Evolutionary conservation across 2,113 vertebrate genomes (phyloP).

Genomic region (Mus spicilegus): DNA sequence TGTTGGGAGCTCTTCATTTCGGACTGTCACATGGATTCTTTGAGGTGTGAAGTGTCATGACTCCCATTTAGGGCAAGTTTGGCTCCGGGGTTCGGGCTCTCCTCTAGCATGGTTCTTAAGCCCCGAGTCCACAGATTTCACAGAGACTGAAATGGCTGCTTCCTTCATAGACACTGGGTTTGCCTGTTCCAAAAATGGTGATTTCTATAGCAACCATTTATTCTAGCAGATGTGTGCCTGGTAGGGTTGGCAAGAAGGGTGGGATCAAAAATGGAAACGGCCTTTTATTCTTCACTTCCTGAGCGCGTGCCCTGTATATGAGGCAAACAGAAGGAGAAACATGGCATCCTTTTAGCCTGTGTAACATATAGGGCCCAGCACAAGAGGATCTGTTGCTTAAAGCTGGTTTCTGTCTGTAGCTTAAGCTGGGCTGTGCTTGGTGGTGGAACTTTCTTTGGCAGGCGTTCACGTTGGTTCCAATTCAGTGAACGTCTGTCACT

Average conservation of each 20-base stretch:
- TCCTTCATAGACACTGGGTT: constrained; percentile 75
- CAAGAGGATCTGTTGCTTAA: neutral
- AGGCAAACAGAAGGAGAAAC: constrained; percentile 29
- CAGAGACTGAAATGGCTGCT: constrained; percentile 73
- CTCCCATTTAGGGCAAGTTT: neutral
- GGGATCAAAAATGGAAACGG: constrained; percentile 82
- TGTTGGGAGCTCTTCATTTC: neutral
- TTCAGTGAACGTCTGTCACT: neutral
- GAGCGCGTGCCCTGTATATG: constrained; percentile 58
- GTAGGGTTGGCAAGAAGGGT: constrained; percentile 81
- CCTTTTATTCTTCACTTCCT: constrained; percentile 79
- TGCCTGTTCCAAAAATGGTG: constrained; percentile 84
- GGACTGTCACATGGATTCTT: neutral
- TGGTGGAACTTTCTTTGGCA: constrained; percentile 30
- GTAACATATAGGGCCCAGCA: constrained; percentile 2
- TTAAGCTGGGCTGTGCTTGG: constrained; percentile 11
- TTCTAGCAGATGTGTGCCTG: constrained; percentile 83
- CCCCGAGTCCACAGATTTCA: constrained; percentile 57
- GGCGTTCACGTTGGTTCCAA: constrained; percentile 47
- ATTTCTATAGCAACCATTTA: constrained; percentile 84
- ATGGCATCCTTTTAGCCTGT: constrained; percentile 48
- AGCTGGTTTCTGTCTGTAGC: constrained; percentile 20
- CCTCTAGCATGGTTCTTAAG: constrained; percentile 17
- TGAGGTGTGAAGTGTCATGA: neutral
- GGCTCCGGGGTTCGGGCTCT: neutral